Conservation (phyloP, 2,888 invertebrate species). For the Syrista parreyssii region DNA sequence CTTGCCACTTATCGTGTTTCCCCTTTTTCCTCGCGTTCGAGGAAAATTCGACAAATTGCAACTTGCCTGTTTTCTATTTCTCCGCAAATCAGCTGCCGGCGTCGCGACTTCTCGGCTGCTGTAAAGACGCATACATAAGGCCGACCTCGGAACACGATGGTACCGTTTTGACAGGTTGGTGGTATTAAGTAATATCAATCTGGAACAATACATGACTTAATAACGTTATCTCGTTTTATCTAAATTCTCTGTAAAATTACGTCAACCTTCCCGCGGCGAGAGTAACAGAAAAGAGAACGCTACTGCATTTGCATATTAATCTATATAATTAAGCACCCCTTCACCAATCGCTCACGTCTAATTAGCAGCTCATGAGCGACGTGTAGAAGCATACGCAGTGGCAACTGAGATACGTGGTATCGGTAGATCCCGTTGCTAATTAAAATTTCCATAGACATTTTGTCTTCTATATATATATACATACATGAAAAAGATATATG, state of each 20-base stretch:
- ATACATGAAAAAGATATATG: no score
- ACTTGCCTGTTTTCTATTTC: background rate
- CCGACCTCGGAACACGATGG: background rate
- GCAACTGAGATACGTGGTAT: background rate
- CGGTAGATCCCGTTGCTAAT: background rate
- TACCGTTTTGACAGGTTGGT: background rate
- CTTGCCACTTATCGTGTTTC: background rate
- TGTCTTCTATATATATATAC: no score
- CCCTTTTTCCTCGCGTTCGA: background rate
- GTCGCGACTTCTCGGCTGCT: background rate
- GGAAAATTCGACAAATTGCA: background rate
- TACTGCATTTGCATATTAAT: slow-evolving; percentile 46
- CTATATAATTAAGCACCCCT: slow-evolving; percentile 46
- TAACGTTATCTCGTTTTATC: background rate
- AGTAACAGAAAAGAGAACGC: background rate
- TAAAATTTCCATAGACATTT: background rate
- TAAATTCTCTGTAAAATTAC: background rate
- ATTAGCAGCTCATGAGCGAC: slow-evolving; percentile 29
- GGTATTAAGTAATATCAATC: background rate
- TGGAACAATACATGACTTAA: background rate
- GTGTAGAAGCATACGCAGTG: background rate
- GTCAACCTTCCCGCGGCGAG: background rate
- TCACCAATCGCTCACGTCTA: slow-evolving; percentile 48
- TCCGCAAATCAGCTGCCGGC: background rate
- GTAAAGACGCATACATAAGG: background rate